Base-by-base conservation (phyloP, 2,797 vertebrate genomes). In the Corythornis leucogaster region DNA sequence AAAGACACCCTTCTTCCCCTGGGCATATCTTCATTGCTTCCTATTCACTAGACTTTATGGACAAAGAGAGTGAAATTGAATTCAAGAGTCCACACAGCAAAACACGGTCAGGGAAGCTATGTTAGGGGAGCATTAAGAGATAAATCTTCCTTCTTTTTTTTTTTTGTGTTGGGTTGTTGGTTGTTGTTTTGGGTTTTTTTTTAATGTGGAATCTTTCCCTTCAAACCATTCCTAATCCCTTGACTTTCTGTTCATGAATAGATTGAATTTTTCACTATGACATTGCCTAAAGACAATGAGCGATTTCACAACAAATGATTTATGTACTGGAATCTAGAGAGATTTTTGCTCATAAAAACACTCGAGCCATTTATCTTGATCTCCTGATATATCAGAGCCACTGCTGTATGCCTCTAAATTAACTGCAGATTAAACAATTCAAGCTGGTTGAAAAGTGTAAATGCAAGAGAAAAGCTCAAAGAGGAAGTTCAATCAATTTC, bases 291-390 rank as follows among this genome's bases (percentile, higher is more conserved):
- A 97, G 98, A 98, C 96, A 97, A 97, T 73, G 95, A 97, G 81
- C 14, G 10, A 96, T 96, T 97, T 97, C 93, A 96, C 94, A 96
- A 95, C 96, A 96, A 96, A 96, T 97, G 97, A 97, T 97, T 98
- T 97, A 97, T 97, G 95, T 96, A 95, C 96, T 96, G 91, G 97
- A 96, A 97, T 98, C 96, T 94, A 92, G 86, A 95, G 96, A 97
- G 95, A 96, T 96, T 97, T 90, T 97, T 96, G 91, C 96, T 97
- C 97, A 96, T 97, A 97, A 98, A 97, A 97, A 92, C 95, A 96
- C 92, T 97, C 84, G 53, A 93, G 82, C 68, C 89, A 26, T 97
- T 94, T 95, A 93, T 97, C 97, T 97, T 95, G 96, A 97, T 97
- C 92, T 95, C 93, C 91, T 53, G 89, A 90, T 97, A 87, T 73